A percentile compares a stretch with the other conserved stretches of the same genome.
Conservation (phyloP, 92 coral and sea anemone genomes). For the Porites divaricata region DNA sequence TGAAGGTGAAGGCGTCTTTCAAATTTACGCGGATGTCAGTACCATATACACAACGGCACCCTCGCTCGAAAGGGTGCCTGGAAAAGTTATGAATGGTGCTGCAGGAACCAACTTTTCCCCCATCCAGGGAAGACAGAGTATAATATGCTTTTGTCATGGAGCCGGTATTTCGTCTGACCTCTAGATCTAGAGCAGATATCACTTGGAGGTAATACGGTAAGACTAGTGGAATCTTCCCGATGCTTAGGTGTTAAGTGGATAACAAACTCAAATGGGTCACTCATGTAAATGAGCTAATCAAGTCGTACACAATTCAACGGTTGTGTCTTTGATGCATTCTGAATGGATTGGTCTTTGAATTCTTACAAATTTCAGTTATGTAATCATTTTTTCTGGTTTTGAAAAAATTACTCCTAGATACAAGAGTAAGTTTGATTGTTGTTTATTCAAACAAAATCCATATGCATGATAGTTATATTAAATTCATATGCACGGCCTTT, state of each 20-base stretch:
- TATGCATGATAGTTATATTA: too few species aligned
- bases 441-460: too few species aligned
- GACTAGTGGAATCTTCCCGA: slow-evolving; percentile 22
- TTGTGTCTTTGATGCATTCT: too few species aligned
- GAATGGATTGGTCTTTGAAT: too few species aligned
- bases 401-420: too few species aligned
- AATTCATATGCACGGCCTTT: too few species aligned
- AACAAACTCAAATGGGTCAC: too few species aligned
- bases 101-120: not conserved
- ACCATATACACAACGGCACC: slow-evolving; percentile 19
- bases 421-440: too few species aligned
- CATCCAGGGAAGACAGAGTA: slow-evolving; percentile 46
- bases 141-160: slow-evolving; percentile 29
- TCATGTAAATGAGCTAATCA: too few species aligned
- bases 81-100: slow-evolving; percentile 27
- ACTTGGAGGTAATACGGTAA: slow-evolving; percentile 26
- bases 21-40: slow-evolving; percentile 44
- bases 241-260: slow-evolving; percentile 47
- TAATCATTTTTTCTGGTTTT: too few species aligned
- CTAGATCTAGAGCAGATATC: slow-evolving; percentile 5
- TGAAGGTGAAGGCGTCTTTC: slow-evolving; percentile 12
- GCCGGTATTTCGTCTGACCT: slow-evolving; percentile 22
- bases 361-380: too few species aligned
- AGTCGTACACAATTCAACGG: too few species aligned
- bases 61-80: slow-evolving; percentile 12